Evolutionary conservation across 1,140 invertebrate species (phyloP).

Genomic region (honey bee (Apis mellifera)): Amel_HAv3.1 CM009939.2:4171001-4171500

Average conservation of each 20-base stretch:
- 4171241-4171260: slow-evolving; percentile 62
- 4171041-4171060: background rate
- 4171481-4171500: slow-evolving; percentile 8
- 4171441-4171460: too few relatives aligned
- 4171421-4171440: slow-evolving; percentile 15
- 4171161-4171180: slow-evolving; percentile 68
- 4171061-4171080: slow-evolving; percentile 32
- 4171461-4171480: too few relatives aligned
- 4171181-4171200: slow-evolving; percentile 60
- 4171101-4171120: slow-evolving; percentile 33
- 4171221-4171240: slow-evolving; percentile 68
- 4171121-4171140: slow-evolving; percentile 64
- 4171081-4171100: slow-evolving; percentile 27
- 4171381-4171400: background rate
- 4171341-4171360: slow-evolving; percentile 36
- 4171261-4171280: slow-evolving; percentile 66
- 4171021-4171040: background rate
- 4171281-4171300: slow-evolving; percentile 67
- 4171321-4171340: slow-evolving; percentile 16
- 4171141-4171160: background rate
- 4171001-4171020: background rate
- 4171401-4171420: slow-evolving; percentile 54
- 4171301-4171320: slow-evolving; percentile 34
- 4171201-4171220: slow-evolving; percentile 63
- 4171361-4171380: slow-evolving; percentile 22